A percentile compares a stretch with the other conserved stretches of the same genome.
phyloP scores from a whole-genome alignment of 1,140 invertebrate genomes.

The Eubasilissa regina region DNA sequence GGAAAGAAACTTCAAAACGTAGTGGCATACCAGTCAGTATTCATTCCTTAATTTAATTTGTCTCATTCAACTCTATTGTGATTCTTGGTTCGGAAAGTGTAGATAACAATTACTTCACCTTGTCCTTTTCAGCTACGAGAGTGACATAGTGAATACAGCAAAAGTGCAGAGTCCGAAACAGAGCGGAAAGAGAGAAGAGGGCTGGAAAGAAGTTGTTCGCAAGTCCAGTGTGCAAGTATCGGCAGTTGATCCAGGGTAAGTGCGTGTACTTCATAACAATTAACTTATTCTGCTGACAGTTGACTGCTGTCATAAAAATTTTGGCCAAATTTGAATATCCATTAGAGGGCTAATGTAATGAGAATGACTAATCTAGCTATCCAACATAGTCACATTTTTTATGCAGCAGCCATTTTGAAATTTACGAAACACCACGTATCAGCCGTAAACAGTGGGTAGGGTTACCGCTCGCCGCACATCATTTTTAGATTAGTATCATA shows the following conservation, averaged over 20 bases:
- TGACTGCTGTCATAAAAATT: no score
- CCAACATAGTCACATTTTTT: no score
- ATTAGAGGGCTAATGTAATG: no score
- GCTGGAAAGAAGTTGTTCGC: constrained; percentile 97
- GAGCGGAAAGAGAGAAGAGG: constrained; percentile 85
- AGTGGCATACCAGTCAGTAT: constrained; percentile 51
- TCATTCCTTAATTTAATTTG: background rate
- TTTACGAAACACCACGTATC: no score
- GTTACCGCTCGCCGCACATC: no score
- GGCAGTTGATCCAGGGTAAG: constrained; percentile 71
- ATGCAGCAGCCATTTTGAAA: no score
- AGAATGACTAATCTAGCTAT: no score
- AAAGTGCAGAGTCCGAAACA: constrained; percentile 78
- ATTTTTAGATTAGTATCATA: no score
- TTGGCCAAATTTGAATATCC: no score
- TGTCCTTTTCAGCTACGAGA: constrained; percentile 64
- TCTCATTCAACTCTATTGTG: background rate
- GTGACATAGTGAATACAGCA: constrained; percentile 66
- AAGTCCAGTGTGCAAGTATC: constrained; percentile 78
- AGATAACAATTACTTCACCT: background rate
- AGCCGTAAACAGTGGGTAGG: no score
- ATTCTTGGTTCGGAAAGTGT: background rate
- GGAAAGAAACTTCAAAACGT: constrained; percentile 68
- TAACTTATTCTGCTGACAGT: no score
- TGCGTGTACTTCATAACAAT: background rate